Percentiles rank a stretch among this genome's conserved stretches.
phyloP scores from a whole-genome alignment of 1,140 invertebrate genomes.

The Lordiphosa mommai region DNA sequence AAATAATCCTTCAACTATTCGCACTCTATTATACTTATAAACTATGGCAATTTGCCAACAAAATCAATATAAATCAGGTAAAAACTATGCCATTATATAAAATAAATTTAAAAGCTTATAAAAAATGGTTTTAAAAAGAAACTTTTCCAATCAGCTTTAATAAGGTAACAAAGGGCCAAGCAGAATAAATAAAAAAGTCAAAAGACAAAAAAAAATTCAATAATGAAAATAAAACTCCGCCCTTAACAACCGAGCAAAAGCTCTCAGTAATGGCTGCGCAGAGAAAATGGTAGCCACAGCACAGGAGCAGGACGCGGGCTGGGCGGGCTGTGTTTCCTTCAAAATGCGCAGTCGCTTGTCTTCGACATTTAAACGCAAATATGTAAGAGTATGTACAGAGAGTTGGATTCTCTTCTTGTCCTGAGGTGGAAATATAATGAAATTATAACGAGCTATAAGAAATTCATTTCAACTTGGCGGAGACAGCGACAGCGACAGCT shows the following conservation, averaged over 20 bases:
- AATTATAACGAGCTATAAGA: constrained; percentile 78
- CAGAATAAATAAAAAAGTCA: constrained; percentile 16
- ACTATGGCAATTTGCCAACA: background rate
- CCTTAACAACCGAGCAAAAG: constrained; percentile 38
- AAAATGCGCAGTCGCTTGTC: constrained; percentile 71
- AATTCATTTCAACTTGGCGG: constrained; percentile 58
- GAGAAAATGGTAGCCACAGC: constrained; percentile 52
- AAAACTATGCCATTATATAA: constrained; percentile 40
- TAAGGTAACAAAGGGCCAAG: constrained; percentile 44
- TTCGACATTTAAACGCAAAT: constrained; percentile 24
- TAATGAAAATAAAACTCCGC: constrained; percentile 52
- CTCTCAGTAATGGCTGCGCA: constrained; percentile 68
- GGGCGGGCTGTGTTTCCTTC: constrained; percentile 37
- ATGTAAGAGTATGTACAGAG: constrained; percentile 5
- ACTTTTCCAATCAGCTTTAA: constrained; percentile 66
- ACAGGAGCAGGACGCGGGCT: constrained; percentile 1
- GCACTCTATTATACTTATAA: too few relatives aligned
- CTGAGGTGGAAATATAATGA: constrained; percentile 55
- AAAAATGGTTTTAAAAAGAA: constrained; percentile 24
- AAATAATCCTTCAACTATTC: too few relatives aligned
- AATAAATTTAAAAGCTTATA: constrained; percentile 26
- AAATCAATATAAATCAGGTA: constrained; percentile 39
- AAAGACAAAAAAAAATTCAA: constrained; percentile 7
- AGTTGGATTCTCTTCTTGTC: constrained; percentile 24
- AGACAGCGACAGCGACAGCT: constrained; percentile 24